Conservation (phyloP, 2,113 vertebrate genomes). For the Accipiter virgatus region DNA sequence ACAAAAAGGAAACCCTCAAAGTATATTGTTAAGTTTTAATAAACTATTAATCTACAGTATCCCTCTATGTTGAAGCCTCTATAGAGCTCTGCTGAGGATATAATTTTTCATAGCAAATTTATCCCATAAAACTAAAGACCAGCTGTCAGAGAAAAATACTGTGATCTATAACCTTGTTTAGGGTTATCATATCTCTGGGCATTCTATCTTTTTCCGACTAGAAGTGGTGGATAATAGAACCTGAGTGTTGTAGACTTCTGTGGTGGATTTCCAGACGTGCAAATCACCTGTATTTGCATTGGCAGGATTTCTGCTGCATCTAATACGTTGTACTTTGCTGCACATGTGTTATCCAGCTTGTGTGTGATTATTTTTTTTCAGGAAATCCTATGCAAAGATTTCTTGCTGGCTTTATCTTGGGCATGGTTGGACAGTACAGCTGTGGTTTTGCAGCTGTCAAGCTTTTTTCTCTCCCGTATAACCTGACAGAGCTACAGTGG, state of each 20-base stretch:
- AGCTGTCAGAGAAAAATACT: neutral
- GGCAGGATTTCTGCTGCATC: neutral
- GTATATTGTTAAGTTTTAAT: constrained; percentile 1
- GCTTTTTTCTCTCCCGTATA: neutral
- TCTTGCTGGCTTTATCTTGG: neutral
- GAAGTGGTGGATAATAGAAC: neutral
- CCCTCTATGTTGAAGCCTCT: neutral
- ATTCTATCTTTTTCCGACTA: neutral
- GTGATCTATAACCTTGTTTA: neutral
- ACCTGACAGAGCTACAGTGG: neutral
- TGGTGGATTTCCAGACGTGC: neutral
- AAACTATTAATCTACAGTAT: constrained; percentile 15
- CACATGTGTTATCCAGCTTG: neutral
- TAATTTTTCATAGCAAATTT: neutral
- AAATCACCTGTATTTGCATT: neutral
- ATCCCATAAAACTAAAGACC: neutral
- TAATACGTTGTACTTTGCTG: neutral
- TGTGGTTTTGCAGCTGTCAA: neutral
- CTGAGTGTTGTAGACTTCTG: neutral
- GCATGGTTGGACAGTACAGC: neutral
- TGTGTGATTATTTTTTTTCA: neutral
- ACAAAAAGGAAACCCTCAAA: neutral
- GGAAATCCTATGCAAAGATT: neutral
- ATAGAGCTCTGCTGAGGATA: neutral
- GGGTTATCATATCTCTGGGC: neutral